Evolutionary conservation across 2,113 vertebrate species (phyloP).

Genomic region (Neogobius melanostomus): DNA sequence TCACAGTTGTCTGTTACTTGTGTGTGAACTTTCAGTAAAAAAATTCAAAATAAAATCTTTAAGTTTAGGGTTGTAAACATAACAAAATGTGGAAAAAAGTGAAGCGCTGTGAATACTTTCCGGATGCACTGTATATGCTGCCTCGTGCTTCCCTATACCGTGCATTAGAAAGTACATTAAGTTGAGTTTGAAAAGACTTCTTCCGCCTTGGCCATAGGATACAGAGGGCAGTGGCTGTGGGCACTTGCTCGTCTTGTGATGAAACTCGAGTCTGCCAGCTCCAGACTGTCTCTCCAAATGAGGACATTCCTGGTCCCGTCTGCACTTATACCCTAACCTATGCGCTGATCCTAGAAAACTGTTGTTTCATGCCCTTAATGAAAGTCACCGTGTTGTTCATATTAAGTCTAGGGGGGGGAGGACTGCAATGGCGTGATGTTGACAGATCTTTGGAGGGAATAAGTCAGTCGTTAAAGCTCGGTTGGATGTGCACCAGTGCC

Average conservation of each 20-base stretch:
- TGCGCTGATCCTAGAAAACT: conserved; percentile 21
- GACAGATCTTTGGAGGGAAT: not conserved
- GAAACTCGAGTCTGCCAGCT: conserved; percentile 35
- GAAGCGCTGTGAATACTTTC: too few relatives aligned
- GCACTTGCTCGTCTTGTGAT: conserved; percentile 17
- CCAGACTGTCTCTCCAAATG: conserved; percentile 26
- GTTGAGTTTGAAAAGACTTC: too few relatives aligned
- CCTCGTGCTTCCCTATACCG: too few relatives aligned
- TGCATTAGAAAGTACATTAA: too few relatives aligned
- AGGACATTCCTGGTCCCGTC: conserved; percentile 29
- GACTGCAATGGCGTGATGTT: not conserved
- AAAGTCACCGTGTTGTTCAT: conserved; percentile 4
- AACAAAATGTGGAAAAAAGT: too few relatives aligned
- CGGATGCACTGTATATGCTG: too few relatives aligned
- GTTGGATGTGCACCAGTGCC: not conserved
- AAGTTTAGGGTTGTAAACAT: too few relatives aligned
- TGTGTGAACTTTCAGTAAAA: too few relatives aligned
- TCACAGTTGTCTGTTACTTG: too few relatives aligned
- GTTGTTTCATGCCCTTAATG: conserved; percentile 31
- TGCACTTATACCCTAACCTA: conserved; percentile 17
- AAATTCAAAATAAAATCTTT: too few relatives aligned
- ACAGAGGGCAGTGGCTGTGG: not conserved
- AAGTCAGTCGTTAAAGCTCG: not conserved
- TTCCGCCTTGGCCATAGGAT: too few relatives aligned
- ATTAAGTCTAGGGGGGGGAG: not conserved